phyloP scores from a whole-genome alignment of 2,797 vertebrate species.

The Takifugu rubripes region DNA sequence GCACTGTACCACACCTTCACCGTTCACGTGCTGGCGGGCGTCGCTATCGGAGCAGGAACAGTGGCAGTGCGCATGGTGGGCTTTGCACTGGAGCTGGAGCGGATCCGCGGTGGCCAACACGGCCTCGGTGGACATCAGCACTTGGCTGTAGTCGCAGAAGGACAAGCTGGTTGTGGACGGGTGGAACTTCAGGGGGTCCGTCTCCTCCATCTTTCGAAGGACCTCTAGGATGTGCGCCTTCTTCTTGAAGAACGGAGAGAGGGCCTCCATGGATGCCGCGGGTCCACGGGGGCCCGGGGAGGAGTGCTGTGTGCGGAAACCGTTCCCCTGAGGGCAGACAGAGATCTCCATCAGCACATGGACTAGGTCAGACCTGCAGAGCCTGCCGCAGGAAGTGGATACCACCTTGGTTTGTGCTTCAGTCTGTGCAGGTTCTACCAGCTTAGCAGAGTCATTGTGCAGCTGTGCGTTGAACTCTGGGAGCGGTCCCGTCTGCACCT shows the following conservation, averaged over 20 bases:
- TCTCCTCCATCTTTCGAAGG: conserved; percentile 91
- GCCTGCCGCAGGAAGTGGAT: conserved; percentile 22
- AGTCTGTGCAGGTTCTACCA: conserved; percentile 70
- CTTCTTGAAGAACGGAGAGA: conserved; percentile 94
- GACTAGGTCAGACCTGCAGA: background rate
- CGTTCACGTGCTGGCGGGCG: conserved; percentile 75
- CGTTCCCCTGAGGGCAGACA: conserved; percentile 68
- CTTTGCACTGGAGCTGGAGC: conserved; percentile 60
- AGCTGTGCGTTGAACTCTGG: conserved; percentile 75
- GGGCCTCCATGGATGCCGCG: conserved; percentile 82
- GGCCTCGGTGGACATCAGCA: conserved; percentile 77
- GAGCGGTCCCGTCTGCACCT: conserved; percentile 75
- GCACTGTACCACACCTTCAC: conserved; percentile 71
- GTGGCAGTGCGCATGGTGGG: conserved; percentile 73
- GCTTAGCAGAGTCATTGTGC: conserved; percentile 74
- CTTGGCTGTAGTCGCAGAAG: conserved; percentile 80
- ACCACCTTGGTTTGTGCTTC: conserved; percentile 81
- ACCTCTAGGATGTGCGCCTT: conserved; percentile 97
- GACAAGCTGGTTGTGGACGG: conserved; percentile 72
- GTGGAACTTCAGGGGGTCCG: conserved; percentile 83
- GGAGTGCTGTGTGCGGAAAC: conserved; percentile 73
- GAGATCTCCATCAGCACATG: conserved; percentile 32
- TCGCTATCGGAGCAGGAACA: conserved; percentile 70
- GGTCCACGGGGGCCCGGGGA: conserved; percentile 71
- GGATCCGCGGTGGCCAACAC: conserved; percentile 66